Evolutionary conservation across 92 coral and sea anemone genomes (phyloP).

Genomic region (Pocillopora grandis): DNA sequence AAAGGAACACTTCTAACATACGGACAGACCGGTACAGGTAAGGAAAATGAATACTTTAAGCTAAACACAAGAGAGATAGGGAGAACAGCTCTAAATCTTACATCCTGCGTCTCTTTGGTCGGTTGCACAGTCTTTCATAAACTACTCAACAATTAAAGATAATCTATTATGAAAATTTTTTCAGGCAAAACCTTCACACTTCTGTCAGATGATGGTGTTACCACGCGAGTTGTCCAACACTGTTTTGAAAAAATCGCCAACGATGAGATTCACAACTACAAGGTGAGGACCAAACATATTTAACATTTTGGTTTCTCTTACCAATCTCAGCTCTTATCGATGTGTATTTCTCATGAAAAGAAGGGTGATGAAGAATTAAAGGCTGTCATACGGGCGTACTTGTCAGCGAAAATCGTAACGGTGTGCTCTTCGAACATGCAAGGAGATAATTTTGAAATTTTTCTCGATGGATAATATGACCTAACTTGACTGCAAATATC

Average conservation of each 20-base stretch:
- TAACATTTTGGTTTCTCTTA: background rate
- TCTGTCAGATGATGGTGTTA: constrained; percentile 84
- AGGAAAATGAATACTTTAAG: background rate
- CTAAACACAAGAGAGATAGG: background rate
- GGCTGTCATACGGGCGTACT: too few species aligned
- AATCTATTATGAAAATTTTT: background rate
- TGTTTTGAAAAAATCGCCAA: constrained; percentile 75
- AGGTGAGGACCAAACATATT: constrained; percentile 41
- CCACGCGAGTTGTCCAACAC: constrained; percentile 77
- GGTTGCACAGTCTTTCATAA: background rate
- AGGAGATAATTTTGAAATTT: too few species aligned
- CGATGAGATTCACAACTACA: constrained; percentile 82
- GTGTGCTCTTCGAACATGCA: too few species aligned
- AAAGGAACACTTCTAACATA: constrained; percentile 85
- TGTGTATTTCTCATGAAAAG: too few species aligned
- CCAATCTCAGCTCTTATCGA: background rate
- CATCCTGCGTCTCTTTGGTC: background rate
- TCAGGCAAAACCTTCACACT: constrained; percentile 86
- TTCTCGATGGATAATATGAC: too few species aligned
- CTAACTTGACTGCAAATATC: too few species aligned
- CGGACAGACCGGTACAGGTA: constrained; percentile 92
- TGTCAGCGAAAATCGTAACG: too few species aligned
- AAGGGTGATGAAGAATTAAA: too few species aligned
- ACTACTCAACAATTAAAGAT: background rate
- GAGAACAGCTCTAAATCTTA: too few species aligned